A percentile compares a stretch with the other conserved stretches of the same genome.
Conservation (phyloP, 2,888 invertebrate species). For the Neoitamus cyanurus region DNA sequence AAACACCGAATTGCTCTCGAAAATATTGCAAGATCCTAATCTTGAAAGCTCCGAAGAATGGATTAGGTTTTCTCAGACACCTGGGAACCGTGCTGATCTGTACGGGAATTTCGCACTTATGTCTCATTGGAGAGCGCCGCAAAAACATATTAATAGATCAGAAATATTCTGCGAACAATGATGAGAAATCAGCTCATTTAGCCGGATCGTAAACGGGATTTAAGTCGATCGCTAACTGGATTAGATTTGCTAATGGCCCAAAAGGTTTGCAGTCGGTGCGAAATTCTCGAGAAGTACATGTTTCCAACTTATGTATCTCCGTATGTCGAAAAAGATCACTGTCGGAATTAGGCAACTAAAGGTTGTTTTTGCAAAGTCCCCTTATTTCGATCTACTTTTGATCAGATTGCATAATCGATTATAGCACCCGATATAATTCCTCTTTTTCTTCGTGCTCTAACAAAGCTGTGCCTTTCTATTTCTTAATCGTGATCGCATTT, state of each 20-base stretch:
- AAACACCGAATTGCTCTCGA: slow-evolving; percentile 4
- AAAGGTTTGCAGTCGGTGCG: background rate
- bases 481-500: background rate
- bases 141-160: background rate
- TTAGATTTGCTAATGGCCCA: background rate
- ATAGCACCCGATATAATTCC: background rate
- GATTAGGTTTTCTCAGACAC: background rate
- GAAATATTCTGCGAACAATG: slow-evolving; percentile 2
- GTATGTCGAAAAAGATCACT: background rate
- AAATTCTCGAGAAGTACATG: background rate
- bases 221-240: background rate
- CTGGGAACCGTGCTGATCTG: background rate
- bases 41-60: slow-evolving; percentile 5
- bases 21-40: slow-evolving; percentile 18
- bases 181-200: background rate
- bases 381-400: background rate
- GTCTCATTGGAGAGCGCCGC: background rate
- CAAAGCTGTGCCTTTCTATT: background rate
- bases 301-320: background rate
- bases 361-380: background rate
- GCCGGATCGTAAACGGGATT: background rate
- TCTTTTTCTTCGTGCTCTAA: background rate
- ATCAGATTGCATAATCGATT: background rate
- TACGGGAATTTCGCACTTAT: slow-evolving; percentile 8
- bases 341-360: background rate